Conservation (phyloP, 2,797 vertebrate genomes). For the Chelmon rostratus region DNA sequence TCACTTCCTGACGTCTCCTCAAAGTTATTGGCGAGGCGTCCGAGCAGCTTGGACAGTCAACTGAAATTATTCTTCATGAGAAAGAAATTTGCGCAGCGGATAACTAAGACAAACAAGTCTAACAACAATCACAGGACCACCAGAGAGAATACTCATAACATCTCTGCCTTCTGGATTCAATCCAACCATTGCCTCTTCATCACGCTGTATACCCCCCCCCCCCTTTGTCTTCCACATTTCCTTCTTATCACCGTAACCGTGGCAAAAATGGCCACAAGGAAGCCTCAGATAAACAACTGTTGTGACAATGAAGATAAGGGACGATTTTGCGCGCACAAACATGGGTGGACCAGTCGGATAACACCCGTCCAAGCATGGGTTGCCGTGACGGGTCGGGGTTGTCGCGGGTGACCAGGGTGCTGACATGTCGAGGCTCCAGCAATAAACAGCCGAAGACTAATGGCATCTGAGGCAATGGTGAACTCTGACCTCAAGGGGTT, state of each 20-base stretch:
- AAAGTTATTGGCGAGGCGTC: conserved; percentile 51
- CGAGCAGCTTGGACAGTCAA: conserved; percentile 32
- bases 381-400: conserved; percentile 78
- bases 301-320: conserved; percentile 26
- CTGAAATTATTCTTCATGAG: conserved; percentile 54
- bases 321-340: conserved; percentile 8
- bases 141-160: background rate
- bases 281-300: background rate
- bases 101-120: conserved; percentile 58
- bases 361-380: conserved; percentile 72
- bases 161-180: conserved; percentile 3
- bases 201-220: background rate
- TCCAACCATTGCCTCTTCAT: conserved; percentile 5
- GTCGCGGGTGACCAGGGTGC: conserved; percentile 86
- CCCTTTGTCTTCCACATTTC: background rate
- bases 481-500: conserved; percentile 89
- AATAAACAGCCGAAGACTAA: conserved; percentile 89
- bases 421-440: conserved; percentile 86
- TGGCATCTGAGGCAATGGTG: conserved; percentile 88
- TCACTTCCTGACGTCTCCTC: conserved; percentile 40
- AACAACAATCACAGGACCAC: conserved; percentile 54
- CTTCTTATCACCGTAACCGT: background rate
- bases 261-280: background rate
- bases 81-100: conserved; percentile 51
- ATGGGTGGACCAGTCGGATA: conserved; percentile 48